Percentiles rank a stretch among this genome's conserved stretches.
Conservation (phyloP, 1,140 invertebrate species). For the Heliconius hermathena region DNA sequence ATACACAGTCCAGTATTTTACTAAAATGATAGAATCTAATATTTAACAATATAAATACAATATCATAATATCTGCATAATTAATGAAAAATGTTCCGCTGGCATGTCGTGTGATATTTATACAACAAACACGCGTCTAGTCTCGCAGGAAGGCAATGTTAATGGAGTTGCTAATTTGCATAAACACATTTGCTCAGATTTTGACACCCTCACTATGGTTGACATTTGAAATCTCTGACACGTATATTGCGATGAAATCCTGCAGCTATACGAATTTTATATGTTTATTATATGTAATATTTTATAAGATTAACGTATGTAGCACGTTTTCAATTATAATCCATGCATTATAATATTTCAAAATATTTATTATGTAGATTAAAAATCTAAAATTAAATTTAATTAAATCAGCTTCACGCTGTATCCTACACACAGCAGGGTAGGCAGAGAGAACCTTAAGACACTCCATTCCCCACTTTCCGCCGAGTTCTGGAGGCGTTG, state of each 20-base stretch:
- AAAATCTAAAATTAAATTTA: no score
- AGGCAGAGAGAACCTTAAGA: no score
- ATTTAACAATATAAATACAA: constrained; percentile 21
- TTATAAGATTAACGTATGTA: constrained; percentile 5
- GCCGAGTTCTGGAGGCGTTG: no score
- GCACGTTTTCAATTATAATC: neutral
- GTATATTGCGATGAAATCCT: constrained; percentile 55
- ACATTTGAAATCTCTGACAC: constrained; percentile 72
- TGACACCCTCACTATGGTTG: constrained; percentile 71
- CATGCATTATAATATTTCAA: neutral
- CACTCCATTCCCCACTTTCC: no score
- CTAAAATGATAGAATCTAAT: constrained; percentile 13
- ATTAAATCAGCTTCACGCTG: no score
- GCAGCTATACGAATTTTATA: constrained; percentile 19
- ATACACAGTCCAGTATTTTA: neutral
- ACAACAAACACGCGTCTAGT: constrained; percentile 56
- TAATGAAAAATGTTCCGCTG: constrained; percentile 34
- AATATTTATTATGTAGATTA: neutral
- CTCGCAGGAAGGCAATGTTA: constrained; percentile 59
- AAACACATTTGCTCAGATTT: constrained; percentile 78
- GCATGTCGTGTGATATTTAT: constrained; percentile 57
- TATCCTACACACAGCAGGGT: no score
- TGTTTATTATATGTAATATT: neutral
- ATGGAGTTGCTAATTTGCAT: constrained; percentile 77
- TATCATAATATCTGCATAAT: constrained; percentile 30